Evolutionary conservation across 2,113 vertebrate genomes (phyloP).

Genomic region (Ptyas mucosa): DNA sequence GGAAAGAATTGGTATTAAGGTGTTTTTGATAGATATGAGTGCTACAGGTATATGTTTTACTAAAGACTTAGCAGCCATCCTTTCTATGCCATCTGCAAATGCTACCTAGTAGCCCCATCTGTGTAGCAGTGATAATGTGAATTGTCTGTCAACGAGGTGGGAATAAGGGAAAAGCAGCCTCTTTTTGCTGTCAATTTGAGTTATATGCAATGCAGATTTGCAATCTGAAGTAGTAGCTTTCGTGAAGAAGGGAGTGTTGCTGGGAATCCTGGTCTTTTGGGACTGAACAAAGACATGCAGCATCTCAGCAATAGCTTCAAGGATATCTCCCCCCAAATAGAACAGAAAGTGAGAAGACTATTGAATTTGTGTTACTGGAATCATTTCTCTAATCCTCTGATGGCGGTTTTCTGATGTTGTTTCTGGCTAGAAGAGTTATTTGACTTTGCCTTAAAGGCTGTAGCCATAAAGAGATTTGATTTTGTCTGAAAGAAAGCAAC

Average conservation of each 20-base stretch:
- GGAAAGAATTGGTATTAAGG: not conserved
- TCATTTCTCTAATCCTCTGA: not conserved
- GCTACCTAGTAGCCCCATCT: constrained; percentile 6
- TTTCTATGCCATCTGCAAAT: not conserved
- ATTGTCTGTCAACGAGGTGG: not conserved
- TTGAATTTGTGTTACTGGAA: not conserved
- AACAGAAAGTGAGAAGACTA: not conserved
- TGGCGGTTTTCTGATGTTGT: not conserved
- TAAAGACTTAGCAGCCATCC: not conserved
- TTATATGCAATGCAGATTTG: not conserved
- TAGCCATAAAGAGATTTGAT: not conserved
- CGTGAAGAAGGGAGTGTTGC: accelerated
- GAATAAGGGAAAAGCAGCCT: not conserved
- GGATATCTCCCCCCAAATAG: not conserved
- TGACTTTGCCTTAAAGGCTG: not conserved
- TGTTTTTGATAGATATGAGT: not conserved
- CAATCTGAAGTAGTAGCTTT: not conserved
- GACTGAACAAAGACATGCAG: not conserved
- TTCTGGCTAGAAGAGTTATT: not conserved
- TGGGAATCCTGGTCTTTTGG: not conserved
- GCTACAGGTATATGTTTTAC: not conserved
- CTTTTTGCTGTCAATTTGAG: not conserved
- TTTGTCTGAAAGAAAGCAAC: not conserved
- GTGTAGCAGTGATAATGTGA: not conserved
- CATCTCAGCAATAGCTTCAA: accelerated